phyloP scores from a whole-genome alignment of 2,888 invertebrate genomes.

The Drosophila stalkeri region DNA sequence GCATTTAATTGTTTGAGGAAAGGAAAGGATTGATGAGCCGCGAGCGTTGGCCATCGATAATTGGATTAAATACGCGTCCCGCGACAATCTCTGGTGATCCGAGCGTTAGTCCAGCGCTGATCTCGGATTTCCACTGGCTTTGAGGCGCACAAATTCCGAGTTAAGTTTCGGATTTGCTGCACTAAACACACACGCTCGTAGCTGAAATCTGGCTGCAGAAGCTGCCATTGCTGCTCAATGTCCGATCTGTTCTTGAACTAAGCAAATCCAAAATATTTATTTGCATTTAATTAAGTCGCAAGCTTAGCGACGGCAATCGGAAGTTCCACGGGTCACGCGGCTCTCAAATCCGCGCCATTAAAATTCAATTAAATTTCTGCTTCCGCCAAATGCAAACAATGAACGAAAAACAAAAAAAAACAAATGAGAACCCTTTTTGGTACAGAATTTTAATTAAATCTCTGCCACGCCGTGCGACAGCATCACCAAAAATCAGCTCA shows the following conservation, averaged over 20 bases:
- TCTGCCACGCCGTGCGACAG: constrained; percentile 49
- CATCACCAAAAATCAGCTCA: constrained; percentile 76
- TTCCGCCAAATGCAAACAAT: constrained; percentile 51
- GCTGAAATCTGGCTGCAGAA: background rate
- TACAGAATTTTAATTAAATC: constrained; percentile 80
- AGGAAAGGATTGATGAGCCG: constrained; percentile 34
- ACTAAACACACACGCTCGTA: constrained; percentile 41
- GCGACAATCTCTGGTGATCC: constrained; percentile 44
- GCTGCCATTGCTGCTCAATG: constrained; percentile 2
- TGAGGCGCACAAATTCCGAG: constrained; percentile 61
- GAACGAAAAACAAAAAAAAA: constrained; percentile 20
- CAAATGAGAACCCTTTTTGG: constrained; percentile 52
- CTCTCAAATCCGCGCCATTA: constrained; percentile 63
- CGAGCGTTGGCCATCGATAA: constrained; percentile 59
- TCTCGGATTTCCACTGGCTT: constrained; percentile 69
- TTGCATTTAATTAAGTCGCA: constrained; percentile 70
- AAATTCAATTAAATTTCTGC: constrained; percentile 67
- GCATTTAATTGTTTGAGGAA: constrained; percentile 64
- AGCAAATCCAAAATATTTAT: constrained; percentile 77
- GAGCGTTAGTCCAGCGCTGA: constrained; percentile 57
- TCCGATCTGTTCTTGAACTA: constrained; percentile 37
- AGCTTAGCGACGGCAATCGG: constrained; percentile 57
- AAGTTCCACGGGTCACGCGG: constrained; percentile 25
- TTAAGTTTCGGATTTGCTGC: constrained; percentile 66
- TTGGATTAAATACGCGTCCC: constrained; percentile 71